Percentiles rank a stretch among this genome's conserved stretches.
Evolutionary conservation across 1,140 invertebrate species (phyloP).

Genomic region (Limonius californicus): DNA sequence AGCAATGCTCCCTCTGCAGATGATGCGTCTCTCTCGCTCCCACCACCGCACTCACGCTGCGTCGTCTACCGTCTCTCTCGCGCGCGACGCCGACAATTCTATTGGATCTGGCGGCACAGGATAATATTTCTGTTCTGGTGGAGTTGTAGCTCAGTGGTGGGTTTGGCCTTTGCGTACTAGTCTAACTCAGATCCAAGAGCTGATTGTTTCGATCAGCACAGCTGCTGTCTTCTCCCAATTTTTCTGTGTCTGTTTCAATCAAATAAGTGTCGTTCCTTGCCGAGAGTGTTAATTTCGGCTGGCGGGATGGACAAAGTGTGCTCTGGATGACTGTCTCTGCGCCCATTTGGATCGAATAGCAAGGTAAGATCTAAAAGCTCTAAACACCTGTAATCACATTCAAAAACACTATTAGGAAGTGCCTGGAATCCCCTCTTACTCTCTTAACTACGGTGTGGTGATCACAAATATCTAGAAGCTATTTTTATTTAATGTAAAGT

Average conservation of each 20-base stretch:
- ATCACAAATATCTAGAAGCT: too few species aligned
- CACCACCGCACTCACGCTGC: background rate
- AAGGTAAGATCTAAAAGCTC: too few species aligned
- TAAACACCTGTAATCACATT: too few species aligned
- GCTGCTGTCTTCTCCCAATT: background rate
- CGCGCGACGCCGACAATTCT: conserved; percentile 8
- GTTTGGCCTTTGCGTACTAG: background rate
- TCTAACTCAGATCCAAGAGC: background rate
- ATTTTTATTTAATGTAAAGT: too few species aligned
- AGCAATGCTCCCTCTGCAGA: conserved; percentile 12
- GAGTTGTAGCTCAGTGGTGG: conserved; percentile 5
- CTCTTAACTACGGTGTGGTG: too few species aligned
- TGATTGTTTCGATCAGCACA: background rate
- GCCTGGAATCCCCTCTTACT: too few species aligned
- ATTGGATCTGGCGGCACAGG: background rate
- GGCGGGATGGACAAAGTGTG: too few species aligned
- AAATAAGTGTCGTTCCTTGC: too few species aligned
- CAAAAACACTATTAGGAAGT: too few species aligned
- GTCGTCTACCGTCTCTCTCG: background rate
- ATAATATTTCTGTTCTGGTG: conserved; percentile 14
- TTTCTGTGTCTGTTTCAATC: background rate
- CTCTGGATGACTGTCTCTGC: too few species aligned
- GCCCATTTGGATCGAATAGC: too few species aligned
- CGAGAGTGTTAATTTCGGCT: too few species aligned
- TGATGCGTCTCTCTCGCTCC: conserved; percentile 4